These are phyloP conservation scores for Enteromius fasciolatus DNA, from an alignment of 2,797 vertebrate genomes.

Conservation along the genomic window DNA sequence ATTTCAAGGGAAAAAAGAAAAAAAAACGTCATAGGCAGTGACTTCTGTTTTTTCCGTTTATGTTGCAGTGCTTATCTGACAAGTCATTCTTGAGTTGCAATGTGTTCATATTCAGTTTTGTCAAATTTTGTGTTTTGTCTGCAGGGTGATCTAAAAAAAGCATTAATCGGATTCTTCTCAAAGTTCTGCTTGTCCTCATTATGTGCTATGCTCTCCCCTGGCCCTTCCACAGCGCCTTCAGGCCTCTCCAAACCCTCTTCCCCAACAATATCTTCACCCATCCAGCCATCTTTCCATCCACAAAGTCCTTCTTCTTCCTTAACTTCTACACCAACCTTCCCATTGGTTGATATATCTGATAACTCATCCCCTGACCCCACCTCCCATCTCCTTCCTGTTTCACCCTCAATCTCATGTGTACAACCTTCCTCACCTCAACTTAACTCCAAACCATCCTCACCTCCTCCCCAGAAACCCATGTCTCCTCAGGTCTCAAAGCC, in stretches of 20 bases:
- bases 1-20: neutral
- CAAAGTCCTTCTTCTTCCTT: slow-evolving; percentile 27
- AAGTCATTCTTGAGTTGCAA: neutral
- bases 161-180: slow-evolving; percentile 34
- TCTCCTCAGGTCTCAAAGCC: slow-evolving; percentile 48
- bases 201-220: slow-evolving; percentile 60
- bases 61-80: neutral
- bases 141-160: slow-evolving; percentile 43
- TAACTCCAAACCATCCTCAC: slow-evolving; percentile 19
- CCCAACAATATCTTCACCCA: slow-evolving; percentile 2
- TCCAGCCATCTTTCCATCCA: slow-evolving; percentile 2
- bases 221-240: slow-evolving; percentile 52
- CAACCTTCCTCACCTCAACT: slow-evolving; percentile 19
- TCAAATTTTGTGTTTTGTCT: neutral
- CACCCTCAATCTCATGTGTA: slow-evolving; percentile 17
- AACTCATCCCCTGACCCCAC: neutral
- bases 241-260: slow-evolving; percentile 58
- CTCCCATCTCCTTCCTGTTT: slow-evolving; percentile 6
- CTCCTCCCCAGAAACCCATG: slow-evolving; percentile 35
- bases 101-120: neutral
- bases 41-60: slow-evolving; percentile 18
- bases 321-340: slow-evolving; percentile 23
- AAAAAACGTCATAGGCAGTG: neutral
- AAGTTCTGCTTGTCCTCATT: slow-evolving; percentile 50
- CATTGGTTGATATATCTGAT: slow-evolving; percentile 47